Conservation (phyloP, 2,888 invertebrate genomes). For the Andrena praecox region DNA sequence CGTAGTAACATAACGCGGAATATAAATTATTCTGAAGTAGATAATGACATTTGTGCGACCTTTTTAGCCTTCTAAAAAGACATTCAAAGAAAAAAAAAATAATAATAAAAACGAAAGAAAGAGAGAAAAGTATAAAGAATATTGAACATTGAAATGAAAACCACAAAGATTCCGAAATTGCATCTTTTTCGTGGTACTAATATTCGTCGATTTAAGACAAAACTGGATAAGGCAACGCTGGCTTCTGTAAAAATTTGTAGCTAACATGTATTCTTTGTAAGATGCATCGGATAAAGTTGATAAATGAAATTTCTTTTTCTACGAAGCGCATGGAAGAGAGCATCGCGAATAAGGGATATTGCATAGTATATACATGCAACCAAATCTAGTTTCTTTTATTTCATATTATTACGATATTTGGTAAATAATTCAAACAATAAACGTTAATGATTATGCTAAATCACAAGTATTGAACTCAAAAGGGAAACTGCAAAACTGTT, state of each 20-base stretch:
- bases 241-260: slow-evolving; percentile 41
- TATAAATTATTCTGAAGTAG: slow-evolving; percentile 23
- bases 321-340: slow-evolving; percentile 35
- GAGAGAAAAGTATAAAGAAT: slow-evolving; percentile 5
- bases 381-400: slow-evolving; percentile 52
- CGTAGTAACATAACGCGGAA: slow-evolving; percentile 16
- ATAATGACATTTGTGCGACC: slow-evolving; percentile 36
- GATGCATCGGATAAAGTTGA: slow-evolving; percentile 16
- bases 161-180: slow-evolving; percentile 24
- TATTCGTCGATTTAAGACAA: slow-evolving; percentile 31
- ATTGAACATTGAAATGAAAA: slow-evolving; percentile 12
- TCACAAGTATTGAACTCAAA: slow-evolving; percentile 67
- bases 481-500: slow-evolving; percentile 59
- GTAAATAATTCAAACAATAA: slow-evolving; percentile 66
- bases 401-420: slow-evolving; percentile 55
- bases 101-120: not conserved
- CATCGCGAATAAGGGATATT: slow-evolving; percentile 27
- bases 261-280: slow-evolving; percentile 10
- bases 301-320: slow-evolving; percentile 33
- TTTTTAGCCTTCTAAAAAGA: slow-evolving; percentile 1
- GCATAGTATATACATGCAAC: slow-evolving; percentile 47
- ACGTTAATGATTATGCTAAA: slow-evolving; percentile 72
- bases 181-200: slow-evolving; percentile 21
- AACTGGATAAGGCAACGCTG: slow-evolving; percentile 44
- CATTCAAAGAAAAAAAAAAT: not conserved